A percentile compares a stretch with the other conserved stretches of the same genome.
Evolutionary conservation across 2,113 vertebrate genomes (phyloP).

Genomic region (Archocentrus centrarchus): DNA sequence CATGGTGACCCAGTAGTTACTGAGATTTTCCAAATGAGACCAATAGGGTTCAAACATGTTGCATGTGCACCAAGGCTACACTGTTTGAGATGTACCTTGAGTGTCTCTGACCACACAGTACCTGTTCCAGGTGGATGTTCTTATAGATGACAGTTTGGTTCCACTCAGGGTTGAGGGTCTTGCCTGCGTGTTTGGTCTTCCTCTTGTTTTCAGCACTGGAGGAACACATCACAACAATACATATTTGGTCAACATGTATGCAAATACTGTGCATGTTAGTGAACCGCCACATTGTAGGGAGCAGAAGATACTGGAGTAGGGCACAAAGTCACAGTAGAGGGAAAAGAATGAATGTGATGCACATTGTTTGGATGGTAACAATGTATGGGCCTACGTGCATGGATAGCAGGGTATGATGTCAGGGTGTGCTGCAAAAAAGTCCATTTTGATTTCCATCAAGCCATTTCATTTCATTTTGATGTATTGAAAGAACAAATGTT

Average conservation of each 20-base stretch:
- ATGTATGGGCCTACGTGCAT: conserved; percentile 61
- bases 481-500: conserved; percentile 9
- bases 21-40: neutral
- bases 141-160: conserved; percentile 99
- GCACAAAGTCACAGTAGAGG: conserved; percentile 42
- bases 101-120: conserved; percentile 52
- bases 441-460: conserved; percentile 50
- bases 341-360: conserved; percentile 59
- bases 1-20: neutral
- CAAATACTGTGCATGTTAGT: neutral
- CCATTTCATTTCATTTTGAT: conserved; percentile 14
- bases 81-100: neutral
- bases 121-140: conserved; percentile 97
- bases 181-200: conserved; percentile 93
- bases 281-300: conserved; percentile 35
- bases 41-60: neutral
- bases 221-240: conserved; percentile 58
- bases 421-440: conserved; percentile 68
- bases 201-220: conserved; percentile 95
- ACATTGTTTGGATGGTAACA: conserved; percentile 58
- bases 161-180: conserved; percentile 97
- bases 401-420: conserved; percentile 47
- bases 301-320: conserved; percentile 22
- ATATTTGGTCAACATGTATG: conserved; percentile 37
- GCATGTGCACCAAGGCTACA: neutral